phyloP scores from a whole-genome alignment of 2,888 invertebrate species.

The Tipula confusa region DNA sequence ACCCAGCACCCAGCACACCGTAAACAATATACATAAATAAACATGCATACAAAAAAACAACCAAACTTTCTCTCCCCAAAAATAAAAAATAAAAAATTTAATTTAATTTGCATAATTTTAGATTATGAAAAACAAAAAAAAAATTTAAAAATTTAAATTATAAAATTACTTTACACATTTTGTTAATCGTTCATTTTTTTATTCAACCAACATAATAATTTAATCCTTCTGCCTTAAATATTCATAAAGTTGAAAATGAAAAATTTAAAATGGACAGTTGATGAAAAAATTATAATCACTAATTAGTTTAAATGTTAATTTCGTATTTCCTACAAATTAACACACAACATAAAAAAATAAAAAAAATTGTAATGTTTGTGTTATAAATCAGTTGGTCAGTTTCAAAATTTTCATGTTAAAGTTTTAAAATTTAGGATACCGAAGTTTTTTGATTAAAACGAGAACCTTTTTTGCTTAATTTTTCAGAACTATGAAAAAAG shows the following conservation, averaged over 20 bases:
- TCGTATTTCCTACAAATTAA: neutral
- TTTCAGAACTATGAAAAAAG: no score
- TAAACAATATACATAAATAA: neutral
- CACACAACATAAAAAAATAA: neutral
- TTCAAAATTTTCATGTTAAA: no score
- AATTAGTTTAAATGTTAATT: slow-evolving; percentile 20
- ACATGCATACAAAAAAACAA: neutral
- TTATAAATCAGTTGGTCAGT: no score
- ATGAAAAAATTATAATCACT: slow-evolving; percentile 3
- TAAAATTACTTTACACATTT: neutral
- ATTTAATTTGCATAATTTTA: neutral
- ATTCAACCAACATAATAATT: neutral
- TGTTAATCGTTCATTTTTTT: slow-evolving; percentile 17
- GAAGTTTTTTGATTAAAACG: no score
- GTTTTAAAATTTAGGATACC: no score
- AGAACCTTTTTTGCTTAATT: no score
- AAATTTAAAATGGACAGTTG: neutral
- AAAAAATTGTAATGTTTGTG: no score
- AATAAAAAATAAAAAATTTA: no score
- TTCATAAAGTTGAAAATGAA: neutral
- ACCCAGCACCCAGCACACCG: neutral
- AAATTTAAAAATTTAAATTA: no score
- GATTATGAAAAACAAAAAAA: neutral
- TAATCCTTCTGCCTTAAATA: slow-evolving; percentile 7
- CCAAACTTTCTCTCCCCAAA: neutral